Conservation (phyloP, 2,888 invertebrate species). For the Pomacea canaliculata region DNA sequence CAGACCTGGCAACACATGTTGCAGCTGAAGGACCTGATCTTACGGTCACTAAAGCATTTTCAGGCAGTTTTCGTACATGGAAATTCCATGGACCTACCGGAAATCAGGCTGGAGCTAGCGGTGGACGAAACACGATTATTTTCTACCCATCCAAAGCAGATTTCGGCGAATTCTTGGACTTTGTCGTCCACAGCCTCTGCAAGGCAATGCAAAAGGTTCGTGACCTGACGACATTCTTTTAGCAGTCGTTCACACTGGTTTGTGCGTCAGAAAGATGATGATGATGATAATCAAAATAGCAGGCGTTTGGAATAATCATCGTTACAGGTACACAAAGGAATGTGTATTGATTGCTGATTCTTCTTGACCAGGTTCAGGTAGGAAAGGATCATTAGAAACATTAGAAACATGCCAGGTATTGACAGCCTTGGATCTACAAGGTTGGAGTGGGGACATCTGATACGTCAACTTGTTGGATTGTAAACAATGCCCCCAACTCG, state of each 20-base stretch:
- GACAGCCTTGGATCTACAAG: too few species aligned
- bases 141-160: conserved; percentile 68
- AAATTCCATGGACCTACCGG: conserved; percentile 63
- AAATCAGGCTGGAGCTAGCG: conserved; percentile 67
- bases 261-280: neutral
- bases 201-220: conserved; percentile 60
- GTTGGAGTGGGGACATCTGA: too few species aligned
- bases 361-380: too few species aligned
- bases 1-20: neutral
- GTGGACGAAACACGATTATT: conserved; percentile 68
- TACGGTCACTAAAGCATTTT: conserved; percentile 63
- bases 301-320: too few species aligned
- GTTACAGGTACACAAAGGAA: too few species aligned
- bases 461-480: too few species aligned
- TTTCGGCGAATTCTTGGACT: conserved; percentile 63
- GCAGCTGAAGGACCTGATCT: conserved; percentile 66
- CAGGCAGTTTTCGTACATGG: conserved; percentile 64
- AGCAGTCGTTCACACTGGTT: neutral
- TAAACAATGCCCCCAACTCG: too few species aligned
- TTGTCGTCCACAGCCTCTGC: conserved; percentile 60
- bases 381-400: neutral
- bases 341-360: too few species aligned
- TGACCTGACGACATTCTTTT: neutral
- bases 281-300: neutral
- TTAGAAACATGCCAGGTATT: neutral